These are phyloP conservation scores for Orussus abietinus DNA, from an alignment of 1,140 invertebrate species.

Conservation along the genomic window DNA sequence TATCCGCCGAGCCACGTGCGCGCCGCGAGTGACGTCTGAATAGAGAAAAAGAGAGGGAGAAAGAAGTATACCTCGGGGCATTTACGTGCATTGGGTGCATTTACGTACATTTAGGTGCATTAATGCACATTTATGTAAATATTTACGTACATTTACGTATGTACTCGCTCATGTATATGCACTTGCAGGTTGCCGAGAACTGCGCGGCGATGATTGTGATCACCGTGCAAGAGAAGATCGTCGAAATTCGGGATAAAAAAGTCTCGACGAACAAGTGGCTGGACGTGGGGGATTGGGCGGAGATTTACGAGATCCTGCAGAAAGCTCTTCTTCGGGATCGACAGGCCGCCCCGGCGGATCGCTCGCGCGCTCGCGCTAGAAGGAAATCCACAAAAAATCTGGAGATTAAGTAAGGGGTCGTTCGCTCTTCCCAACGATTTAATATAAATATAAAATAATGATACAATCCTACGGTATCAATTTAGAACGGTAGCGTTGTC, in stretches of 20 bases:
- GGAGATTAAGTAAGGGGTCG: slow-evolving; percentile 30
- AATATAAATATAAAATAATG: slow-evolving; percentile 2
- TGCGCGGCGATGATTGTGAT: slow-evolving; percentile 33
- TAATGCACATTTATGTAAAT: not conserved
- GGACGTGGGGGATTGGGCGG: slow-evolving; percentile 32
- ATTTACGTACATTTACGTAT: not conserved
- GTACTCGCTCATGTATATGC: slow-evolving; percentile 6
- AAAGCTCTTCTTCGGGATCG: slow-evolving; percentile 28
- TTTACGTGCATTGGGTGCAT: no score
- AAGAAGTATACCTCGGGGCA: not conserved
- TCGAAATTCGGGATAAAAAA: slow-evolving; percentile 28
- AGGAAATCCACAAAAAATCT: slow-evolving; percentile 29
- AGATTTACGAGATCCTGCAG: slow-evolving; percentile 29
- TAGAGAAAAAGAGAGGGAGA: no score
- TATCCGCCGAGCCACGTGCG: no score
- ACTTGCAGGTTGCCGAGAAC: slow-evolving; percentile 27
- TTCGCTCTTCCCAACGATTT: not conserved
- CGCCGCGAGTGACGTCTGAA: no score
- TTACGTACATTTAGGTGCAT: not conserved
- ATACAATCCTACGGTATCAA: slow-evolving; percentile 1
- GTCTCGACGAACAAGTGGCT: slow-evolving; percentile 36
- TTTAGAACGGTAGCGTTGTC: not conserved
- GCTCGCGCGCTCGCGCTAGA: slow-evolving; percentile 17
- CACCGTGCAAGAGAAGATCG: slow-evolving; percentile 32
- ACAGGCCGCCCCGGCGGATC: slow-evolving; percentile 7